These are phyloP conservation scores for Parnassius apollo DNA, from an alignment of 2,888 invertebrate species.

Conservation along the genomic window DNA sequence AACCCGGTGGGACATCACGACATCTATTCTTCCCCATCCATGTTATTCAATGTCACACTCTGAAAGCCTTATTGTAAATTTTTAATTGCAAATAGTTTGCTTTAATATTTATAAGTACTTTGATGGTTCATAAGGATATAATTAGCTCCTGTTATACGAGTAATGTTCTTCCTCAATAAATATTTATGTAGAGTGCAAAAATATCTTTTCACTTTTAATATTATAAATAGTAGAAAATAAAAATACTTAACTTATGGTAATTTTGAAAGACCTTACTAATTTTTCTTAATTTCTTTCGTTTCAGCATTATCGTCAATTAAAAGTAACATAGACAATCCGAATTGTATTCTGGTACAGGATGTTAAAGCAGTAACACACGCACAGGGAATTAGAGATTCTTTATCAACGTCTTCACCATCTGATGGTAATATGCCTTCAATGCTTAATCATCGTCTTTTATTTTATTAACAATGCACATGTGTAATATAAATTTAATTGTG, in stretches of 20 bases:
- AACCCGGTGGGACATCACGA: constrained; percentile 71
- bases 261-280: not conserved
- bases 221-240: too few species aligned
- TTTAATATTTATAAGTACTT: not conserved
- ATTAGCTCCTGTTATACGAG: too few species aligned
- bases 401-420: constrained; percentile 75
- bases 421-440: constrained; percentile 56
- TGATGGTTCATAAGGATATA: not conserved
- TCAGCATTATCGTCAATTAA: constrained; percentile 95
- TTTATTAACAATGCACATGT: not conserved
- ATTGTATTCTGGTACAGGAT: constrained; percentile 94
- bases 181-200: too few species aligned
- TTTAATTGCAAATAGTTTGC: not conserved
- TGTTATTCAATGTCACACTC: constrained; percentile 49
- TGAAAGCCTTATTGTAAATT: constrained; percentile 58
- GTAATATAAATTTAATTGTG: constrained; percentile 24
- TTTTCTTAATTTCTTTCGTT: constrained; percentile 56
- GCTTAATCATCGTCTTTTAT: not conserved
- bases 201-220: too few species aligned
- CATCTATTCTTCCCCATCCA: constrained; percentile 50
- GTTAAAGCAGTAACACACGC: constrained; percentile 93
- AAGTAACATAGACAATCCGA: constrained; percentile 92
- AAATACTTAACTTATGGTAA: too few species aligned
- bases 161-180: too few species aligned
- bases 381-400: constrained; percentile 89